These are phyloP conservation scores for Tricholauxania praeusta DNA, from an alignment of 2,888 invertebrate species.

Conservation along the genomic window DNA sequence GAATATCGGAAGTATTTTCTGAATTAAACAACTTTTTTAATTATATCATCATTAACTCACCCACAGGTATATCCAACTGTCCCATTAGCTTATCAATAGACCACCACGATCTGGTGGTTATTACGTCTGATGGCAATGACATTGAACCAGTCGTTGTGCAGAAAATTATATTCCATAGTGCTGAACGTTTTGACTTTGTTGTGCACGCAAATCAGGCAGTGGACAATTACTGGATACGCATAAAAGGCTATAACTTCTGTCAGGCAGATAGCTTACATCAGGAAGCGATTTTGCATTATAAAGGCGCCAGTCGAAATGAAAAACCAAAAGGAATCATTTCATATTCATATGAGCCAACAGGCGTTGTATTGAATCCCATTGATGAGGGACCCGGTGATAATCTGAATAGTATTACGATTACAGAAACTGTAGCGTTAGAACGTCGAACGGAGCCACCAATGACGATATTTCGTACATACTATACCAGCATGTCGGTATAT, in stretches of 20 bases:
- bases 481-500: slow-evolving; percentile 59
- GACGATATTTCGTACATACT: slow-evolving; percentile 52
- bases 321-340: slow-evolving; percentile 51
- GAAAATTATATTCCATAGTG: slow-evolving; percentile 58
- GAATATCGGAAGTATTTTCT: neutral
- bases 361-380: slow-evolving; percentile 56
- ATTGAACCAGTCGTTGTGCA: slow-evolving; percentile 60
- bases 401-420: slow-evolving; percentile 47
- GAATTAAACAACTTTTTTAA: neutral
- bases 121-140: slow-evolving; percentile 61
- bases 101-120: slow-evolving; percentile 57
- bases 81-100: slow-evolving; percentile 60
- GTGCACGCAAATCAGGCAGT: slow-evolving; percentile 59
- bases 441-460: slow-evolving; percentile 43
- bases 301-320: slow-evolving; percentile 50
- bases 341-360: slow-evolving; percentile 55
- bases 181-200: slow-evolving; percentile 62
- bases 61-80: slow-evolving; percentile 57
- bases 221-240: slow-evolving; percentile 61
- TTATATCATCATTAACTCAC: neutral
- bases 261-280: slow-evolving; percentile 56
- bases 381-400: slow-evolving; percentile 48
- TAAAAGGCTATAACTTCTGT: slow-evolving; percentile 62
- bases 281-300: slow-evolving; percentile 61
- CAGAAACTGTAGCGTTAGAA: slow-evolving; percentile 49